phyloP scores from a whole-genome alignment of 2,113 vertebrate species.

The Mystacornis crossleyi region DNA sequence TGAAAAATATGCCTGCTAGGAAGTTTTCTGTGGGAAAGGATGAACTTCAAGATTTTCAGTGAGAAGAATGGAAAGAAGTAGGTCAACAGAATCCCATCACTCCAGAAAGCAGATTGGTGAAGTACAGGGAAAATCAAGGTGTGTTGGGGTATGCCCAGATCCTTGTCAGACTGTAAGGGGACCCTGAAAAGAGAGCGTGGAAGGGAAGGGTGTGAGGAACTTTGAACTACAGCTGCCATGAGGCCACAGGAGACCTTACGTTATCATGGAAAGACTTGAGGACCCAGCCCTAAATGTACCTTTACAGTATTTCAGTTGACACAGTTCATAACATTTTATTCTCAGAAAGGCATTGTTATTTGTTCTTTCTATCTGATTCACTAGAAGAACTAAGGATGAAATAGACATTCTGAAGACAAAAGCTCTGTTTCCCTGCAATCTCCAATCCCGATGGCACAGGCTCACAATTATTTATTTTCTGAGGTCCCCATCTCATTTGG shows the following conservation, averaged over 20 bases:
- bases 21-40: not conserved
- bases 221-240: not conserved
- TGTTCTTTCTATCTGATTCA: not conserved
- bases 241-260: not conserved
- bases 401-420: not conserved
- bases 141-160: not conserved
- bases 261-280: not conserved
- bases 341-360: not conserved
- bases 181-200: not conserved
- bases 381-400: not conserved
- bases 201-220: not conserved
- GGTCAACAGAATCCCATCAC: not conserved
- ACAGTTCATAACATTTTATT: not conserved
- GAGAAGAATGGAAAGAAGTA: not conserved
- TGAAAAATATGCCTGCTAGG: not conserved
- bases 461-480: not conserved
- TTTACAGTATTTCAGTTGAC: not conserved
- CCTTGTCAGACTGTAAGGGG: not conserved
- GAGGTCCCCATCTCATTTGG: not conserved
- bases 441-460: not conserved
- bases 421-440: not conserved
- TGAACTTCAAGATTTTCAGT: not conserved
- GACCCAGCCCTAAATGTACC: not conserved
- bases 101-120: not conserved
- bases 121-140: not conserved